Conservation (phyloP, 2,113 vertebrate genomes). For the Oryzias curvinotus region DNA sequence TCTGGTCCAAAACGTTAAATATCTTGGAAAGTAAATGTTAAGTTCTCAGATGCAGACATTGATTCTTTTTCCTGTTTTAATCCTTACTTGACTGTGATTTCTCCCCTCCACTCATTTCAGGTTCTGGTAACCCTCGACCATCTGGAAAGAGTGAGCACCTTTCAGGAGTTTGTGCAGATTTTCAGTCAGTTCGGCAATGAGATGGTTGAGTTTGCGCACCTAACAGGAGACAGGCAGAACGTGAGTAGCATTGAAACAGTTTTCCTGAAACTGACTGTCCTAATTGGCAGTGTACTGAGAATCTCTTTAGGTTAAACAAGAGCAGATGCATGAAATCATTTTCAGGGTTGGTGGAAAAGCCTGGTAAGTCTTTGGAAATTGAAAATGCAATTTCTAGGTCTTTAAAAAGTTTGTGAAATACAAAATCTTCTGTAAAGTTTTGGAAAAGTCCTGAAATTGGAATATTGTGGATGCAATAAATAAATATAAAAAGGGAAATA, state of each 20-base stretch:
- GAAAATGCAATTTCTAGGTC: too few species aligned
- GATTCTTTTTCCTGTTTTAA: too few species aligned
- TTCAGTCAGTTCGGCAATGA: constrained; percentile 99
- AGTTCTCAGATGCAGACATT: too few species aligned
- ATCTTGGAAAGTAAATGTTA: too few species aligned
- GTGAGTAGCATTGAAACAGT: constrained; percentile 76
- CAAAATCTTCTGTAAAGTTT: too few species aligned
- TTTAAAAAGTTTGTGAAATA: too few species aligned
- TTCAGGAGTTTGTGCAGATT: constrained; percentile 99
- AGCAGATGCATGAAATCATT: constrained; percentile 7
- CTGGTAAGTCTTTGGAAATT: too few species aligned
- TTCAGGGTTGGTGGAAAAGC: background rate
- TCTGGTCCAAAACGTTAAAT: too few species aligned
- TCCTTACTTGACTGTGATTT: background rate
- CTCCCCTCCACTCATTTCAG: constrained; percentile 69
- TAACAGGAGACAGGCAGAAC: constrained; percentile 97
- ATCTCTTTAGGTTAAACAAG: background rate
- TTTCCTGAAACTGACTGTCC: background rate
- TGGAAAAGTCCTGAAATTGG: too few species aligned
- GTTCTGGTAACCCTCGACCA: constrained; percentile 95
- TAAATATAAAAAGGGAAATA: too few species aligned
- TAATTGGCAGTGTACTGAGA: background rate
- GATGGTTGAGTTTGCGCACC: constrained; percentile 99
- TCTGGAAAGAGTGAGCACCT: constrained; percentile 93
- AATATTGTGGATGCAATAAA: too few species aligned